These are phyloP conservation scores for Perognathus longimembris DNA, from an alignment of 2,113 vertebrate species.

Conservation along the genomic window DNA sequence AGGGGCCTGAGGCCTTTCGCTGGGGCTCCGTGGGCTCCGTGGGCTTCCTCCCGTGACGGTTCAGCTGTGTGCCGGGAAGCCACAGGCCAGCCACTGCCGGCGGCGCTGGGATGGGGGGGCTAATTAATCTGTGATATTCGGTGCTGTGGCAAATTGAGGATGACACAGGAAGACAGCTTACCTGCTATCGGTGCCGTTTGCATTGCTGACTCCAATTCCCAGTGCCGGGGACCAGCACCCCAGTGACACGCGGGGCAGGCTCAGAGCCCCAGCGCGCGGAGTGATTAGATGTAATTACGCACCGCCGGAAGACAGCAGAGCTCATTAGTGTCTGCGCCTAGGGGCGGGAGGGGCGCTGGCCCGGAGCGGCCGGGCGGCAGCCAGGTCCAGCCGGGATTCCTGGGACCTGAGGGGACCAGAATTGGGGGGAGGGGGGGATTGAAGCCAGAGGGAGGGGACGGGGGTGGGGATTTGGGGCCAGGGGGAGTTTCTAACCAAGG, in stretches of 20 bases:
- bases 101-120: not conserved
- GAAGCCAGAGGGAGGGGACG: fast-evolving
- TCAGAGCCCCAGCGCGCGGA: slow-evolving; percentile 46
- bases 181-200: not conserved
- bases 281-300: not conserved
- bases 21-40: not conserved
- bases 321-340: not conserved
- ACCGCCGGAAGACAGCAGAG: fast-evolving
- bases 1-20: not conserved
- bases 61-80: not conserved
- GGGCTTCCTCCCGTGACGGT: not conserved
- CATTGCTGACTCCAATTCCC: not conserved
- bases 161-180: not conserved
- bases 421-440: too few species aligned
- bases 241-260: not conserved
- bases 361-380: too few species aligned
- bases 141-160: not conserved
- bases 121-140: not conserved
- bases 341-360: not conserved
- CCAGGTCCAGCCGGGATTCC: too few species aligned
- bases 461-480: too few species aligned
- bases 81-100: fast-evolving
- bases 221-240: not conserved
- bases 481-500: too few species aligned
- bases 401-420: too few species aligned